Conservation (phyloP, 2,797 vertebrate species). For the Cyprinodon diabolis region DNA sequence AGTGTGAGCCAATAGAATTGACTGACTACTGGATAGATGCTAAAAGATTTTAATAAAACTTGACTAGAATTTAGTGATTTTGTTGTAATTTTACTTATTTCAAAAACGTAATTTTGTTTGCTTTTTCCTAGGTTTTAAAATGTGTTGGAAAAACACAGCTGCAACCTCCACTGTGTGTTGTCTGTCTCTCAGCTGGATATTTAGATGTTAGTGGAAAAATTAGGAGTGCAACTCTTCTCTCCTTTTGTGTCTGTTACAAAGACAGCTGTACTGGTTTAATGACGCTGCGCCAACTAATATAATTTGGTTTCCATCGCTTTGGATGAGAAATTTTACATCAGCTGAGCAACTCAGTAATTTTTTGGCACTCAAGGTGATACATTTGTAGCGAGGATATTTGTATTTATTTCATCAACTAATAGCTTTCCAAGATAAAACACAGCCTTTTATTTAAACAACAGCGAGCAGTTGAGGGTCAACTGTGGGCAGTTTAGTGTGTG, state of each 20-base stretch:
- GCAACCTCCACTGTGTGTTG: neutral
- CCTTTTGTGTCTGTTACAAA: neutral
- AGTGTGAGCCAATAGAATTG: too few species aligned
- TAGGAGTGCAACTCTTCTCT: neutral
- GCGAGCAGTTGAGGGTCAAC: neutral
- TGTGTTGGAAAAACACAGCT: neutral
- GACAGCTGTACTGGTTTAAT: neutral
- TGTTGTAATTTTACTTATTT: too few species aligned
- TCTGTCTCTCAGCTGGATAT: neutral
- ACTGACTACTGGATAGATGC: too few species aligned
- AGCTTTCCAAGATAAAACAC: neutral
- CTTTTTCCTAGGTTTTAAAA: neutral
- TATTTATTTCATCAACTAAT: neutral
- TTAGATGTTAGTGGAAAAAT: neutral
- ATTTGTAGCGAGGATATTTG: neutral
- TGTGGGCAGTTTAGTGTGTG: neutral
- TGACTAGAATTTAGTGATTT: too few species aligned
- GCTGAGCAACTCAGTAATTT: neutral
- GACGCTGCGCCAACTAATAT: neutral
- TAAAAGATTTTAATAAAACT: too few species aligned
- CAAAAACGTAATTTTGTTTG: too few species aligned
- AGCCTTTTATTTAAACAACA: slow-evolving; percentile 3
- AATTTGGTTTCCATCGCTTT: neutral
- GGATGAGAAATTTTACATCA: neutral
- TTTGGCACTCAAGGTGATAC: neutral